A percentile compares a stretch with the other conserved stretches of the same genome.
Evolutionary conservation across 2,888 invertebrate genomes (phyloP).

Genomic region (Drosophila borealis): DNA sequence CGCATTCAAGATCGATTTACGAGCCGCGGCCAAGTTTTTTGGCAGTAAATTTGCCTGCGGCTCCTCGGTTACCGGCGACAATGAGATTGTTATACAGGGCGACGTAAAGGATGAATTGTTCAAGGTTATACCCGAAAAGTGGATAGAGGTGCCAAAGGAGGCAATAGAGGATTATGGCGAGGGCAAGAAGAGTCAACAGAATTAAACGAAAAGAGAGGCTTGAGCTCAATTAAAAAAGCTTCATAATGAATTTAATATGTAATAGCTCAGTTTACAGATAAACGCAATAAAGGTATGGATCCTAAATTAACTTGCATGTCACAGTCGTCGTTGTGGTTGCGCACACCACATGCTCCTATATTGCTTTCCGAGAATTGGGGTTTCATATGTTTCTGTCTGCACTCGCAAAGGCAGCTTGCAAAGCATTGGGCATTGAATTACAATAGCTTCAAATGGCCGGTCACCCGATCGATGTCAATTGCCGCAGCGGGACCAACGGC

Average conservation of each 20-base stretch:
- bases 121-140: constrained; percentile 45
- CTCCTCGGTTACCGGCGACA: constrained; percentile 37
- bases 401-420: background rate
- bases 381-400: constrained; percentile 13
- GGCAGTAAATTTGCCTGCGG: constrained; percentile 51
- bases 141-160: constrained; percentile 25
- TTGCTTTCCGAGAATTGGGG: constrained; percentile 30
- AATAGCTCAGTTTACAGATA: constrained; percentile 61
- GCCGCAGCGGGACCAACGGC: constrained; percentile 96
- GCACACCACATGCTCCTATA: constrained; percentile 1
- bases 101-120: constrained; percentile 44
- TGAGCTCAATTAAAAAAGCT: constrained; percentile 29
- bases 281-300: constrained; percentile 46
- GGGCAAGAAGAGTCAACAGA: constrained; percentile 18
- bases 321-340: constrained; percentile 41
- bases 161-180: constrained; percentile 37
- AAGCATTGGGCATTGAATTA: constrained; percentile 82
- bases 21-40: constrained; percentile 49
- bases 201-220: background rate
- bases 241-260: constrained; percentile 59
- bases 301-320: constrained; percentile 53
- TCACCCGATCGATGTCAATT: constrained; percentile 91
- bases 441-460: constrained; percentile 94
- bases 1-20: constrained; percentile 46
- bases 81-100: constrained; percentile 47